Conservation (phyloP, 2,113 vertebrate species). For the Zapornia atra region DNA sequence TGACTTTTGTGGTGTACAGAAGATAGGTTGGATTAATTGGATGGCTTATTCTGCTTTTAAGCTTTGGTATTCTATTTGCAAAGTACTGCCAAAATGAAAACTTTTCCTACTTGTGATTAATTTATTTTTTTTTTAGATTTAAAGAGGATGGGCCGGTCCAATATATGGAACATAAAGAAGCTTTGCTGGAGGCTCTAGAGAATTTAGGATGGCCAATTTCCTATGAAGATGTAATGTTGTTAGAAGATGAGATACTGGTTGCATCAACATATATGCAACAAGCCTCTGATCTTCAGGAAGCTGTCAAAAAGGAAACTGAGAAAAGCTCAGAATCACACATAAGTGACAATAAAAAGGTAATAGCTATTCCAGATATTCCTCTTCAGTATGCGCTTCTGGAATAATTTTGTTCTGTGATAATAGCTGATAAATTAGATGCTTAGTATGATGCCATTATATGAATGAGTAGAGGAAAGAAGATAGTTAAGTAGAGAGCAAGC, state of each 20-base stretch:
- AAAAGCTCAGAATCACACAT: not conserved
- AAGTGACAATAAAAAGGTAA: constrained; percentile 47
- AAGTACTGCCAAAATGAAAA: not conserved
- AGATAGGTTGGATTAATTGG: not conserved
- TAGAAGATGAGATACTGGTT: constrained; percentile 80
- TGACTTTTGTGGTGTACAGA: not conserved
- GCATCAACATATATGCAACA: constrained; percentile 77
- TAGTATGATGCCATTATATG: not conserved
- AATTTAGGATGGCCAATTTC: constrained; percentile 79
- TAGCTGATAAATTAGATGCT: not conserved
- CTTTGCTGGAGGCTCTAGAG: constrained; percentile 74
- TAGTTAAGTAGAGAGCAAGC: not conserved
- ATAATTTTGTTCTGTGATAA: not conserved
- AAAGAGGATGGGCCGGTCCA: constrained; percentile 69
- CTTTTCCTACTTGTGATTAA: not conserved
- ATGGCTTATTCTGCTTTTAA: not conserved
- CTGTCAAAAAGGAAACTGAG: constrained; percentile 51
- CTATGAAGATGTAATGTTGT: constrained; percentile 72
- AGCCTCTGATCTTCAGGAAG: constrained; percentile 77
- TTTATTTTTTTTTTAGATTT: constrained; percentile 60
- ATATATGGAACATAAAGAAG: constrained; percentile 76
- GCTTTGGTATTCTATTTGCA: not conserved
- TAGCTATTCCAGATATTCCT: not conserved
- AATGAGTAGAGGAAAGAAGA: not conserved
- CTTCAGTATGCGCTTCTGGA: not conserved